Evolutionary conservation across 2,888 invertebrate species (phyloP).

Genomic region (Synanthedon vespiformis): DNA sequence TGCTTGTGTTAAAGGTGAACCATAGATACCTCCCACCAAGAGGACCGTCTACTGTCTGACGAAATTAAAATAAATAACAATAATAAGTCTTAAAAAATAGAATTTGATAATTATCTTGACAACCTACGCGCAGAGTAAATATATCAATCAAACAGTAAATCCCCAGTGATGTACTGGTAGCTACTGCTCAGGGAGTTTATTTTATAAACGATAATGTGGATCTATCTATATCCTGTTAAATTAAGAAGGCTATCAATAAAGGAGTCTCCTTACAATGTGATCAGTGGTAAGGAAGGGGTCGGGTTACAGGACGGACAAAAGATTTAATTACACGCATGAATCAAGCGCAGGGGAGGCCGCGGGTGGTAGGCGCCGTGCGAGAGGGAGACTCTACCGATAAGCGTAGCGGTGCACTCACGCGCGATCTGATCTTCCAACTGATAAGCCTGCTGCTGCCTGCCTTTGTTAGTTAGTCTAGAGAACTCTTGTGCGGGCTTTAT

Average conservation of each 20-base stretch:
- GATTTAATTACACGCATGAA: constrained; percentile 71
- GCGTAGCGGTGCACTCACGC: constrained; percentile 44
- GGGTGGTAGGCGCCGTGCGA: constrained; percentile 16
- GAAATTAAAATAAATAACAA: neutral
- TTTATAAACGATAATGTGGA: neutral
- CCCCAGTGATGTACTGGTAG: constrained; percentile 34
- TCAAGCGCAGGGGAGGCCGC: constrained; percentile 39
- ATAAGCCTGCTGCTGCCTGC: constrained; percentile 25
- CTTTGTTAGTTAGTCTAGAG: constrained; percentile 11
- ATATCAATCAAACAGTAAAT: constrained; percentile 31
- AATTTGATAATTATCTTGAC: too few relatives aligned
- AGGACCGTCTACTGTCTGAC: too few relatives aligned
- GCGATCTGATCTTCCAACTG: constrained; percentile 36
- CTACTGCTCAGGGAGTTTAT: constrained; percentile 16
- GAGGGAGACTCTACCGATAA: constrained; percentile 33
- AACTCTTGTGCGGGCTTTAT: constrained; percentile 45
- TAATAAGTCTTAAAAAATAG: neutral
- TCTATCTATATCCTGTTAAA: constrained; percentile 31
- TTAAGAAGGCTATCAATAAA: constrained; percentile 38
- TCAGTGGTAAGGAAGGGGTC: constrained; percentile 37
- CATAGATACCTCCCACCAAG: too few relatives aligned
- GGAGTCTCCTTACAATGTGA: constrained; percentile 41
- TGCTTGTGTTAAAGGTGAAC: too few relatives aligned
- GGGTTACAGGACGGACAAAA: constrained; percentile 51
- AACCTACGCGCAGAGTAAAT: too few relatives aligned